These are phyloP conservation scores for Tenebrosternarchus preto DNA, from an alignment of 2,113 vertebrate genomes.

Conservation along the genomic window DNA sequence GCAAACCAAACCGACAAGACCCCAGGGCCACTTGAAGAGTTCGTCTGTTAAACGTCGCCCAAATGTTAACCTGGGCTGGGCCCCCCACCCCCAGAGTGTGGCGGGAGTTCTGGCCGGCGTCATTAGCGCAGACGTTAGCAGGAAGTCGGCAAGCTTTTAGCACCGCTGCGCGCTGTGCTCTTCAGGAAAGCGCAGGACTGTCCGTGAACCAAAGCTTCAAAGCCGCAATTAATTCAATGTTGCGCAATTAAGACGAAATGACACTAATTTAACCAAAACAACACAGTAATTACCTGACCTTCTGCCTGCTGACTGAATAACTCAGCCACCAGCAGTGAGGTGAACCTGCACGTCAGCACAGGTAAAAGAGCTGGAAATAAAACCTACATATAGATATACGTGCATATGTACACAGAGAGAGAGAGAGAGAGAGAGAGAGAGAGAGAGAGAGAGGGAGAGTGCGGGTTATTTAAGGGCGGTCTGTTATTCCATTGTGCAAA, in stretches of 20 bases:
- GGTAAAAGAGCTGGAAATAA: slow-evolving; percentile 40
- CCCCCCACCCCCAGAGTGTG: background rate
- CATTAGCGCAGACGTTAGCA: slow-evolving; percentile 1
- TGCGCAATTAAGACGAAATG: slow-evolving; percentile 40
- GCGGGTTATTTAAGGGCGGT: slow-evolving; percentile 36
- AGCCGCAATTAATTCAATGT: slow-evolving; percentile 31
- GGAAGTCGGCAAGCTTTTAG: slow-evolving; percentile 36
- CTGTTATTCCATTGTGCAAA: slow-evolving; percentile 40
- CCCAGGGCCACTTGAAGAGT: background rate
- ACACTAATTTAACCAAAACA: slow-evolving; percentile 40
- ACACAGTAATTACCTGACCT: slow-evolving; percentile 49
- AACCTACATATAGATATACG: background rate
- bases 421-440: too few species aligned
- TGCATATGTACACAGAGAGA: too few species aligned
- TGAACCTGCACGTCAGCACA: slow-evolving; percentile 11
- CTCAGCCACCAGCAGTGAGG: slow-evolving; percentile 18
- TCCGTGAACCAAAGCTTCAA: slow-evolving; percentile 24
- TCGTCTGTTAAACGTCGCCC: background rate
- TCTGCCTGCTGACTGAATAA: slow-evolving; percentile 31
- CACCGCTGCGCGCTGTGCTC: background rate
- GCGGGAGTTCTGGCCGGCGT: background rate
- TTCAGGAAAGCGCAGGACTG: slow-evolving; percentile 18
- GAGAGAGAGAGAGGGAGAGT: too few species aligned
- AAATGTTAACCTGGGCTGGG: background rate
- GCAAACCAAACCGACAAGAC: background rate